phyloP scores from a whole-genome alignment of 2,113 vertebrate species.

The Heteronetta atricapilla region DNA sequence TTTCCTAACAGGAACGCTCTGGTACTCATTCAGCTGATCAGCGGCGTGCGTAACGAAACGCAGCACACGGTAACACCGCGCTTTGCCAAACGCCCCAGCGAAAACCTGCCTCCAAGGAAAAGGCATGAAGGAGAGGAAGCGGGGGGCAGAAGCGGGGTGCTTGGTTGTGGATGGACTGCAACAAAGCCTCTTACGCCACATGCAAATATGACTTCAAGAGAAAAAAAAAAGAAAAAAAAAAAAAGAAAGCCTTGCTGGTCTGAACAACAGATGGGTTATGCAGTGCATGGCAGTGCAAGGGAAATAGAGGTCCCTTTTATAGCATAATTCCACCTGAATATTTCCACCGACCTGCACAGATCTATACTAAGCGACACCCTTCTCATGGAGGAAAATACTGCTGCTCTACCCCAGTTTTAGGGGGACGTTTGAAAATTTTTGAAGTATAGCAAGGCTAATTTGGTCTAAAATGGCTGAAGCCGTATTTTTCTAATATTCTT shows the following conservation, averaged over 20 bases:
- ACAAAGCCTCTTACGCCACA: rapidly evolving
- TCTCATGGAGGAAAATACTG: neutral
- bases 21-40: neutral
- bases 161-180: neutral
- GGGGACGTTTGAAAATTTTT: neutral
- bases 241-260: neutral
- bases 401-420: neutral
- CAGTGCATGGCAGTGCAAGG: neutral
- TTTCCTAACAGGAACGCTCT: neutral
- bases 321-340: neutral
- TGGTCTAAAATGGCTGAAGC: neutral
- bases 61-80: neutral
- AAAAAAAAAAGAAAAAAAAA: neutral
- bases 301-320: neutral
- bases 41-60: neutral
- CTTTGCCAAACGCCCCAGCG: neutral
- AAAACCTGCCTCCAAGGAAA: neutral
- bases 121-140: rapidly evolving
- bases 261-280: neutral
- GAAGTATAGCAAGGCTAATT: neutral
- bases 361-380: rapidly evolving
- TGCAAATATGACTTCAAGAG: neutral
- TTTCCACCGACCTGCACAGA: neutral
- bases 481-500: neutral
- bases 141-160: neutral